Percentiles rank a stretch among this genome's conserved stretches.
These are phyloP conservation scores for Calameuta pallipes DNA, from an alignment of 2,888 invertebrate species.

Conservation along the genomic window DNA sequence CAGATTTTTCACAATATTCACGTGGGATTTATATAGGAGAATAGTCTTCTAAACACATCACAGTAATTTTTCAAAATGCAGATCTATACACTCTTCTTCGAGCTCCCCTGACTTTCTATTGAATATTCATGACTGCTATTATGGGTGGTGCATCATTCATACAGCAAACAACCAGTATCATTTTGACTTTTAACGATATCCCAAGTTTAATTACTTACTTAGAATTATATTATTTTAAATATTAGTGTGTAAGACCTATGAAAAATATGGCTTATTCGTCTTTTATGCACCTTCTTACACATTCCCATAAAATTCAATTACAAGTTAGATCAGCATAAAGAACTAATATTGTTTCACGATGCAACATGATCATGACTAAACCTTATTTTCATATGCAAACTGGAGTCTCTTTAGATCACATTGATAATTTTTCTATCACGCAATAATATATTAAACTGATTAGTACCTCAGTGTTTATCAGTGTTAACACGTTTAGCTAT, in stretches of 20 bases:
- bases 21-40: slow-evolving; percentile 13
- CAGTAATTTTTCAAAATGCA: slow-evolving; percentile 55
- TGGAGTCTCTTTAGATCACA: neutral
- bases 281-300: neutral
- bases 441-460: neutral
- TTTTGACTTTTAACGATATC: neutral
- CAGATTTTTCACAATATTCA: neutral
- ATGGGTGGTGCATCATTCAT: neutral
- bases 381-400: neutral
- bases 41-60: slow-evolving; percentile 51
- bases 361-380: neutral
- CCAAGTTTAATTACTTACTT: neutral
- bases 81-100: slow-evolving; percentile 42
- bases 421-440: neutral
- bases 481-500: neutral
- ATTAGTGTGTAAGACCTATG: neutral
- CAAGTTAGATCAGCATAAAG: neutral
- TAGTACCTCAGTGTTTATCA: neutral
- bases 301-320: neutral
- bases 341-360: no score
- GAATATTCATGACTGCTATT: neutral
- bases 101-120: neutral
- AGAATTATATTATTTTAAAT: neutral
- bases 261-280: slow-evolving; percentile 4
- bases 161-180: slow-evolving; percentile 2